Evolutionary conservation across 2,797 vertebrate genomes (phyloP).

Genomic region (Pangasius mekongensis): DNA sequence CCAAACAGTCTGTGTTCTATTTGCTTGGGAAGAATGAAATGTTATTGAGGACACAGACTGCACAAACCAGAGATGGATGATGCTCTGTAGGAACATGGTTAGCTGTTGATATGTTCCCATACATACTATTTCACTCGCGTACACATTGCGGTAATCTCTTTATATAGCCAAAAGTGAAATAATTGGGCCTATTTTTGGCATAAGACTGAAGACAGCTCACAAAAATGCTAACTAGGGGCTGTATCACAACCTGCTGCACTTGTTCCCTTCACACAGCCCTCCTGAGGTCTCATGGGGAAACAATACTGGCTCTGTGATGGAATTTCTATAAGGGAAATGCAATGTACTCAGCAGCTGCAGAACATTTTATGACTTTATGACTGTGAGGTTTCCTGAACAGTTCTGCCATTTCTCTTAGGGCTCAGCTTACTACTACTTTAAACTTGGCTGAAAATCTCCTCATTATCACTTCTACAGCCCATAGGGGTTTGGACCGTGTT

Average conservation of each 20-base stretch:
- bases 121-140: background rate
- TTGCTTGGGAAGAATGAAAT: conserved; percentile 47
- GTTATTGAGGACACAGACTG: conserved; percentile 18
- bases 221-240: conserved; percentile 23
- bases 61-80: conserved; percentile 24
- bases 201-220: background rate
- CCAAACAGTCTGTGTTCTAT: conserved; percentile 55
- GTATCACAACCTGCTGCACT: conserved; percentile 9
- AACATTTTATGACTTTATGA: conserved; percentile 18
- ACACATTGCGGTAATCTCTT: background rate
- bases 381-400: conserved; percentile 2
- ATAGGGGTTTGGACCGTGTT: conserved; percentile 51
- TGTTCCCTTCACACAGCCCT: conserved; percentile 9
- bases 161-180: conserved; percentile 7
- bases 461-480: conserved; percentile 51
- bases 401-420: conserved; percentile 6
- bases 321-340: conserved; percentile 40
- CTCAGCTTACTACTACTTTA: conserved; percentile 41
- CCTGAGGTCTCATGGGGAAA: conserved; percentile 21
- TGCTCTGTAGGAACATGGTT: background rate
- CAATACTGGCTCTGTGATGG: conserved; percentile 25
- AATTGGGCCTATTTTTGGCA: conserved; percentile 15
- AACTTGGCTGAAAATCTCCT: conserved; percentile 45
- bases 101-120: conserved; percentile 2
- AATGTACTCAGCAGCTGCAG: background rate